Evolutionary conservation across 1,140 invertebrate species (phyloP).

Genomic region (Pomacea maculata): DNA sequence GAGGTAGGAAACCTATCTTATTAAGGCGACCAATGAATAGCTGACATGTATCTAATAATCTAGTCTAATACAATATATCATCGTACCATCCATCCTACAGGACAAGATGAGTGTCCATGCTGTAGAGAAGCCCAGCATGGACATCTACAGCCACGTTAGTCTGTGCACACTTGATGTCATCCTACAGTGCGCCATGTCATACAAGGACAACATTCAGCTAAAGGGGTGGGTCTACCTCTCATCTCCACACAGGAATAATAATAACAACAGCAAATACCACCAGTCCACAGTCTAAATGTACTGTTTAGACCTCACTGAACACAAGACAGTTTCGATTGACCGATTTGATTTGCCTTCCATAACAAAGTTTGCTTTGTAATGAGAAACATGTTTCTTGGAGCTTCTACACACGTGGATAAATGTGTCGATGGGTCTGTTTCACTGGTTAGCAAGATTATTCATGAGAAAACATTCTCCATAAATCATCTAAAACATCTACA

Average conservation of each 20-base stretch:
- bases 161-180: constrained; percentile 44
- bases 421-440: neutral
- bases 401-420: neutral
- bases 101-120: constrained; percentile 12
- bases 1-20: neutral
- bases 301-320: neutral
- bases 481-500: too few species aligned
- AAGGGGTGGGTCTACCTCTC: constrained; percentile 23
- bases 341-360: neutral
- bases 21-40: neutral
- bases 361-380: neutral
- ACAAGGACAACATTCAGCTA: constrained; percentile 35
- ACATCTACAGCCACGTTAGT: constrained; percentile 29
- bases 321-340: neutral
- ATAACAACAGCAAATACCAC: too few species aligned
- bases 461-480: neutral
- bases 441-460: neutral
- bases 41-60: neutral
- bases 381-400: neutral
- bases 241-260: neutral
- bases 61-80: neutral
- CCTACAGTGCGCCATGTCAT: constrained; percentile 41
- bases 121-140: constrained; percentile 23
- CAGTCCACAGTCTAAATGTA: neutral
- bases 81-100: constrained; percentile 8